A percentile compares a stretch with the other conserved stretches of the same genome.
Evolutionary conservation across 2,113 vertebrate genomes (phyloP).

Genomic region (Rissa tridactyla): DNA sequence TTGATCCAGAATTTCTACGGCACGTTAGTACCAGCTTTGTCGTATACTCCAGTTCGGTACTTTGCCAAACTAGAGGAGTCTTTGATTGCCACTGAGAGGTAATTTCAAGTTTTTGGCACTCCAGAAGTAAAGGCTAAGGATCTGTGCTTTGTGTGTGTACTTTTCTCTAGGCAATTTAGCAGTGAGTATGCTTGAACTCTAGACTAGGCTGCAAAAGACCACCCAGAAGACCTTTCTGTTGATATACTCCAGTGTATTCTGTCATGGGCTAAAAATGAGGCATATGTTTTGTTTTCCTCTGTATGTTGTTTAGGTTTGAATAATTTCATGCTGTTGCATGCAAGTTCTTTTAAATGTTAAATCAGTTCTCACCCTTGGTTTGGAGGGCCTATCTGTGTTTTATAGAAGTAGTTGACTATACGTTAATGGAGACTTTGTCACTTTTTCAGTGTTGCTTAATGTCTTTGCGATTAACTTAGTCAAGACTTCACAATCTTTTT

Average conservation of each 20-base stretch:
- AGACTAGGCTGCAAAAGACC: background rate
- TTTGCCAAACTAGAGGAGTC: background rate
- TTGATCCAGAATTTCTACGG: background rate
- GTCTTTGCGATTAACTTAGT: background rate
- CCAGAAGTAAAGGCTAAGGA: background rate
- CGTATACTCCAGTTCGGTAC: background rate
- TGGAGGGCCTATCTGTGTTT: background rate
- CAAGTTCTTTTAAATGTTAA: background rate
- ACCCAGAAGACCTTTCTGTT: slow-evolving; percentile 28
- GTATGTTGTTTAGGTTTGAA: slow-evolving; percentile 10
- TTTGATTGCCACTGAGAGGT: background rate
- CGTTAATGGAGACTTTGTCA: background rate
- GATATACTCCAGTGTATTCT: slow-evolving; percentile 10
- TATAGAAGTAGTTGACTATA: background rate
- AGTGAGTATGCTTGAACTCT: background rate
- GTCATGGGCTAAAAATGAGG: slow-evolving; percentile 15
- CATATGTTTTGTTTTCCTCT: slow-evolving; percentile 28
- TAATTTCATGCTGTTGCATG: background rate
- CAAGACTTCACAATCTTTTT: background rate
- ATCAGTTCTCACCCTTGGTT: background rate
- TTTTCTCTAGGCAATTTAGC: background rate
- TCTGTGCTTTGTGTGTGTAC: background rate
- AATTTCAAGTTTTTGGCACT: background rate
- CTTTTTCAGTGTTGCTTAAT: background rate
- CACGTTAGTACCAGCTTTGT: background rate